Evolutionary conservation across 2,888 invertebrate genomes (phyloP).

Genomic region (Cantharis nigra): DNA sequence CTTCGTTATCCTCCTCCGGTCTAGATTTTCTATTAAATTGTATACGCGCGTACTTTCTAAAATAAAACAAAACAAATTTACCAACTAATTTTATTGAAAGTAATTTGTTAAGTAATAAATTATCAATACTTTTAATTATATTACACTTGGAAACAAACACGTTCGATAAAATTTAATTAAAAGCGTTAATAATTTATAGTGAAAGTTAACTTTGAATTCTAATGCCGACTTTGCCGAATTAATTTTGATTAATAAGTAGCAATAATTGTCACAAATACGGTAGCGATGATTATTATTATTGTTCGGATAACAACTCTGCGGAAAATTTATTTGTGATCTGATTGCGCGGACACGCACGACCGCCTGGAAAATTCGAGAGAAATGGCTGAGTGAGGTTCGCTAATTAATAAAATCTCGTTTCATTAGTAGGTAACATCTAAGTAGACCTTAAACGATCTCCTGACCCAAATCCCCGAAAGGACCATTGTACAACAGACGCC

Average conservation of each 20-base stretch:
- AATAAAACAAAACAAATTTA: slow-evolving; percentile 10
- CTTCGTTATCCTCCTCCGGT: not conserved
- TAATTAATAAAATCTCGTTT: slow-evolving; percentile 28
- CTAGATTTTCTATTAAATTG: slow-evolving; percentile 12
- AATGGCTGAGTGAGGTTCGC: slow-evolving; percentile 6
- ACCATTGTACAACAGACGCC: slow-evolving; percentile 29
- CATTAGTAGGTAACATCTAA: slow-evolving; percentile 22
- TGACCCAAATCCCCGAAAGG: slow-evolving; percentile 41
- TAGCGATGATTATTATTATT: not conserved
- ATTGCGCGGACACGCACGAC: not conserved
- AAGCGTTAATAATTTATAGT: slow-evolving; percentile 10
- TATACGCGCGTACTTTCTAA: slow-evolving; percentile 13
- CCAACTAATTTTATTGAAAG: slow-evolving; percentile 10
- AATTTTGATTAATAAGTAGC: slow-evolving; percentile 2
- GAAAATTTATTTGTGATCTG: not conserved
- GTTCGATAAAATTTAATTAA: slow-evolving; percentile 5
- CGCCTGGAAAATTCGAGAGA: not conserved
- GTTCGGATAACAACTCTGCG: not conserved
- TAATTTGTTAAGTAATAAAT: slow-evolving; percentile 13
- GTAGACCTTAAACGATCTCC: slow-evolving; percentile 39
- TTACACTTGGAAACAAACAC: not conserved
- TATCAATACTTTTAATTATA: not conserved
- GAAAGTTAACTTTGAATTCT: slow-evolving; percentile 9
- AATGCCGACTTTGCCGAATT: slow-evolving; percentile 6
- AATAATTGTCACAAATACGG: not conserved